A percentile compares a stretch with the other conserved stretches of the same genome.
Evolutionary conservation across 2,888 invertebrate species (phyloP).

Genomic region (Myopa testacea): DNA sequence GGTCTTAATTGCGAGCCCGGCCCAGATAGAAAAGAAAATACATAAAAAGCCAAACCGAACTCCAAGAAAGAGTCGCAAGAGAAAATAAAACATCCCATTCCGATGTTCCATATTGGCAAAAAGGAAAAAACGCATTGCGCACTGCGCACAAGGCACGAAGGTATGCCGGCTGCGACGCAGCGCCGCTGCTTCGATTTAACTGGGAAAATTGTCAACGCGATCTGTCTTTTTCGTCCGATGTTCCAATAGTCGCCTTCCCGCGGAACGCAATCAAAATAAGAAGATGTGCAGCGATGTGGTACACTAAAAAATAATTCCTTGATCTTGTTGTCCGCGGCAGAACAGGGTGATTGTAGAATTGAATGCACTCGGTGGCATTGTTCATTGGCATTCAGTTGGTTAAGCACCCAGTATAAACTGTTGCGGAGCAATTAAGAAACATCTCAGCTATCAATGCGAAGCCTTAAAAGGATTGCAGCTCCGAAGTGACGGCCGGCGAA

Average conservation of each 20-base stretch:
- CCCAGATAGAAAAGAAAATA: slow-evolving; percentile 11
- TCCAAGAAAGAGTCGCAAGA: background rate
- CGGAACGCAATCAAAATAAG: slow-evolving; percentile 29
- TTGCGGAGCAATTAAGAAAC: slow-evolving; percentile 36
- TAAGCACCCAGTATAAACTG: slow-evolving; percentile 25
- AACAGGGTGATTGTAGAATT: slow-evolving; percentile 11
- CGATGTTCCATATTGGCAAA: slow-evolving; percentile 31
- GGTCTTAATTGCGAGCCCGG: slow-evolving; percentile 30
- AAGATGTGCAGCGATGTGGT: slow-evolving; percentile 15
- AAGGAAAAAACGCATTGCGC: slow-evolving; percentile 4
- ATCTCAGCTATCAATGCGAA: slow-evolving; percentile 33
- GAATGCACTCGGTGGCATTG: background rate
- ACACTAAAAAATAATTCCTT: slow-evolving; percentile 12
- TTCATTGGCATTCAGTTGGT: background rate
- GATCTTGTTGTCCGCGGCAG: slow-evolving; percentile 3
- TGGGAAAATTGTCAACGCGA: slow-evolving; percentile 33
- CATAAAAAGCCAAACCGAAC: background rate
- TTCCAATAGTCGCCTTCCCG: background rate
- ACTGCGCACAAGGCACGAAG: slow-evolving; percentile 8
- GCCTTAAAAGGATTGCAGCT: slow-evolving; percentile 35
- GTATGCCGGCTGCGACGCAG: slow-evolving; percentile 11
- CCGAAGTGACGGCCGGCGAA: slow-evolving; percentile 30
- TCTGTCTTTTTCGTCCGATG: slow-evolving; percentile 5
- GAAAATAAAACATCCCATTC: slow-evolving; percentile 21
- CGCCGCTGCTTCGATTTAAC: slow-evolving; percentile 9